Base-by-base conservation (phyloP, 2,888 invertebrate genomes). In the Hesperia comma region DNA sequence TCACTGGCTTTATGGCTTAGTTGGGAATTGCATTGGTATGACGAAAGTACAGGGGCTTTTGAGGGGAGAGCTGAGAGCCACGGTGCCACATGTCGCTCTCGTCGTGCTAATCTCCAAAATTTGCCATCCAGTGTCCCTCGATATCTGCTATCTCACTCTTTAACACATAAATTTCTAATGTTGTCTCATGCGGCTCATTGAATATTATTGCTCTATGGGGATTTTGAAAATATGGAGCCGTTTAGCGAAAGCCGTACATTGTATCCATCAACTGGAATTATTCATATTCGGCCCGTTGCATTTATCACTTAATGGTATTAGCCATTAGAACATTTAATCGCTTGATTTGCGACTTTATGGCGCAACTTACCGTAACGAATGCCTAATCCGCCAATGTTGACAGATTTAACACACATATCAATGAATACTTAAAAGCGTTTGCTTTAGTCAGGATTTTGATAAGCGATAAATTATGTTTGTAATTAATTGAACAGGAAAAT, bases 261-360 rank as follows among this genome's bases (percentile, higher is more conserved):
- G 92, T 92, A 89, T 90, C 91, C 90, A 86, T 88, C 84, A 83
- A 81, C 83, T 77, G 87, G 91, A 92, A 92, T 92, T 92, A 92
- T 92, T 92, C 92, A 92, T 89, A 90, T 82, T 79, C 82, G 86
- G 80, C 87, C 81, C 87, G 86, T 81, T 89, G 90, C 90, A 89
- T 92, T 92, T 92, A 92, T 92, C 91, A 90, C 91, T 90, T 92
- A 92, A 92, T 92, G 90, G 91, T 87, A 92, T 92, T 92, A 92
- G 87, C 87, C 83, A 88, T 92, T 91, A 89, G 83, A 85, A 79
- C 83, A 83, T 85, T 90, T 90, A 91, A 89, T 87, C 90, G 89
- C 87, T 83, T 86, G 86, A 90, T 90, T 90, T 88, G 86, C 84
- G 82, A 87, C 86, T 88, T 86, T 90, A 88, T 87, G 70, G 76